phyloP scores from a whole-genome alignment of 2,113 vertebrate species.

The Chaetodon trifascialis region DNA sequence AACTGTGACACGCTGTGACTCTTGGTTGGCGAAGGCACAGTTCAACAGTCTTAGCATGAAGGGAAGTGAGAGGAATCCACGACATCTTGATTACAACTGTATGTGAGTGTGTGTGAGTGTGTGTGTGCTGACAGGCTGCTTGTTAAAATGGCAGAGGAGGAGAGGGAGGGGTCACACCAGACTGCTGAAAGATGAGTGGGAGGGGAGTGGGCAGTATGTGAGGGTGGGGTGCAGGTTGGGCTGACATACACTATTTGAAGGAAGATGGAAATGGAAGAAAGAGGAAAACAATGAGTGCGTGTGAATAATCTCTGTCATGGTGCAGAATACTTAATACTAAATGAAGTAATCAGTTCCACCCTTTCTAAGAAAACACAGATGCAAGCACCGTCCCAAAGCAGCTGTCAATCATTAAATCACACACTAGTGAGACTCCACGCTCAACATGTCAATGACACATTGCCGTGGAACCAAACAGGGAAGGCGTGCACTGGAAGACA shows the following conservation, averaged over 20 bases:
- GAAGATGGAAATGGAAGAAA: not conserved
- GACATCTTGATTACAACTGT: not conserved
- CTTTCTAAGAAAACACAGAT: conserved; percentile 8
- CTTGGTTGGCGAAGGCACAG: not conserved
- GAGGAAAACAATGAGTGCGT: not conserved
- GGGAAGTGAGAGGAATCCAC: conserved; percentile 51
- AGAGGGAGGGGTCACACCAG: conserved; percentile 6
- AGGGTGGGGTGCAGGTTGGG: conserved; percentile 12
- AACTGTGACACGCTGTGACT: not conserved
- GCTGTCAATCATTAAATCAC: conserved; percentile 15
- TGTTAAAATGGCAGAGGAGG: conserved; percentile 36
- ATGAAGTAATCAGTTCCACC: conserved; percentile 1
- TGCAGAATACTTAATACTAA: not conserved
- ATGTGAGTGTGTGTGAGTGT: not conserved
- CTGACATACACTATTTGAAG: conserved; percentile 17
- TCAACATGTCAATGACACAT: conserved; percentile 67
- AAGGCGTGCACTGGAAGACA: conserved; percentile 52
- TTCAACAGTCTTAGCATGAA: conserved; percentile 11
- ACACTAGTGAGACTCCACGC: conserved; percentile 33
- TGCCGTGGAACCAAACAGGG: conserved; percentile 60
- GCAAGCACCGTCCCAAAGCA: conserved; percentile 33
- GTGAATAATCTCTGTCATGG: not conserved
- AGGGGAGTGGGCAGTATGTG: not conserved
- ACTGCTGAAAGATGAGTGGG: conserved; percentile 30
- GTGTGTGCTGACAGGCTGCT: conserved; percentile 18